A percentile compares a stretch with the other conserved stretches of the same genome.
Conservation (phyloP, 2,888 invertebrate species). For the Cybosia mesomella region DNA sequence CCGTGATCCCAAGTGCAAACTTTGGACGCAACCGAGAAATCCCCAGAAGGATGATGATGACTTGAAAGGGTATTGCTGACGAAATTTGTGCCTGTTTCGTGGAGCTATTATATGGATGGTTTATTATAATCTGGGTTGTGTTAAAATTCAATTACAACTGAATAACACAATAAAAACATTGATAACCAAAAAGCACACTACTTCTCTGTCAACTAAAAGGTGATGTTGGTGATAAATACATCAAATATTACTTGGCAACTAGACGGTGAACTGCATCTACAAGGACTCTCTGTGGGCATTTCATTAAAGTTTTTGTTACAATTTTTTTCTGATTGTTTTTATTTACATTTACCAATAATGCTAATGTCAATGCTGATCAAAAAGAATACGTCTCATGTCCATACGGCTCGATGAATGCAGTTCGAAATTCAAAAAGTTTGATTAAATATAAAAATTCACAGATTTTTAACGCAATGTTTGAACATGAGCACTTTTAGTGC, state of each 20-base stretch:
- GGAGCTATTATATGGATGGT: background rate
- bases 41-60: too few relatives aligned
- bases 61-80: background rate
- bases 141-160: background rate
- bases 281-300: conserved; percentile 60
- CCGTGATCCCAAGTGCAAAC: too few relatives aligned
- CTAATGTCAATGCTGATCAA: conserved; percentile 9
- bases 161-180: background rate
- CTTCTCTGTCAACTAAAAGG: background rate
- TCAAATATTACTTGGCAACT: conserved; percentile 56
- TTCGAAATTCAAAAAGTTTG: conserved; percentile 20
- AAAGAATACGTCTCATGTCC: background rate
- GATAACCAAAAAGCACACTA: background rate
- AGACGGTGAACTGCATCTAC: conserved; percentile 62
- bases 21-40: too few relatives aligned
- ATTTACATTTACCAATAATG: conserved; percentile 26
- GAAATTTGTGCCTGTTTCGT: background rate
- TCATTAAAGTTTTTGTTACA: conserved; percentile 23
- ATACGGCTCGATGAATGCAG: background rate
- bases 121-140: background rate
- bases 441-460: background rate
- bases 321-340: conserved; percentile 10
- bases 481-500: too few relatives aligned
- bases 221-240: background rate
- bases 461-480: too few relatives aligned